Base-by-base conservation (phyloP, 2,888 invertebrate species). In the Oxyscelio sp. region DNA sequence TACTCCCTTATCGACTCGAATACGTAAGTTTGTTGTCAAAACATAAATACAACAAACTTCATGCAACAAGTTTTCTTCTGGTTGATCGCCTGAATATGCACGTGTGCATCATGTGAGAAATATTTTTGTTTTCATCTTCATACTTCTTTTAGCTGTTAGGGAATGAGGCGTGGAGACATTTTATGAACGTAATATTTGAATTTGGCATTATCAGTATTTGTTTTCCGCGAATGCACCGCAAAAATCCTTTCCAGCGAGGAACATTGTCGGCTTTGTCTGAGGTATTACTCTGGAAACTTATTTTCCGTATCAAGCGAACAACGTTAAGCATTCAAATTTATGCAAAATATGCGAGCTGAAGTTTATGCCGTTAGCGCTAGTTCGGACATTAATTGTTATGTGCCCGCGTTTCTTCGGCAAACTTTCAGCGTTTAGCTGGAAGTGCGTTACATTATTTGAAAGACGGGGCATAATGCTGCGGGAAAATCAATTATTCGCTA, bases 321-420 rank as follows among this genome's bases (percentile, higher is more conserved):
- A 4, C 22, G 59, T 71, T 48, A 59, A 31, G 21, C 48, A 71
- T 71, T 71, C 48, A 71, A 71, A 71, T 71, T 21, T 48, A 71
- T 71, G 58, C 71, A 48, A 59, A 71, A 71, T 58, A 71, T 58
- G 71, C 71, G 17, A 50, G 48, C 48, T 15, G 48, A 34, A 71
- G 70, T 70, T 70, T 58, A 70, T 45, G 17, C 70, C 45, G 56
- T 48, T 59, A 17, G 59, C 71, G 38, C 24, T 40, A 59, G 59
- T 73, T 73, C 24, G 50, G 71, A 73, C 71, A 59, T 73, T 73
- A 73, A 73, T 73, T 73, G 71, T 73, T 73, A 50, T 61, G 48
- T 40, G 71, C 11, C 48, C 21, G 59, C 50, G 17, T 52, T 59
- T 50, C 59, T 61, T 61, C 24, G 17, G 19, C 50, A 50, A 71